Percentiles rank a stretch among this genome's conserved stretches.
Conservation (phyloP, 2,888 invertebrate species). For the Pammene aurita region DNA sequence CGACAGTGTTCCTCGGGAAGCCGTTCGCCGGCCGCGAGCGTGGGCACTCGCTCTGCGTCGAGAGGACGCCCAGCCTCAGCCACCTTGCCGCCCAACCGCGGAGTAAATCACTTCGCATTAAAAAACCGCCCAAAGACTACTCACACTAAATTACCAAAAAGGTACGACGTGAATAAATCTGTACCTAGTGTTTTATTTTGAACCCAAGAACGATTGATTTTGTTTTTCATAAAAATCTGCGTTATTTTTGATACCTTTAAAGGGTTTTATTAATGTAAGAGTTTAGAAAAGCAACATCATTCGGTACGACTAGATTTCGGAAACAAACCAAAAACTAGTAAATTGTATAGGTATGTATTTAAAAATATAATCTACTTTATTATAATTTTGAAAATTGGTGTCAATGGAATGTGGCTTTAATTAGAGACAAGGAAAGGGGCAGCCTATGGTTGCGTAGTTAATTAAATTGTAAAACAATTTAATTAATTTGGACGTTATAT, state of each 20-base stretch:
- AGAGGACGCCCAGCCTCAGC: slow-evolving; percentile 61
- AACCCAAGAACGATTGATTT: slow-evolving; percentile 7
- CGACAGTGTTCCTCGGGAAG: slow-evolving; percentile 51
- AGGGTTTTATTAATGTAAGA: slow-evolving; percentile 37
- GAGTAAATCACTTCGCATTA: slow-evolving; percentile 74
- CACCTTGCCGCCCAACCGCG: slow-evolving; percentile 63
- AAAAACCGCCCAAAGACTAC: slow-evolving; percentile 56
- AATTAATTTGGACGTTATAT: not conserved
- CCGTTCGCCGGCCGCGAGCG: slow-evolving; percentile 61
- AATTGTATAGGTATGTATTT: not conserved
- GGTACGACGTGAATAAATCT: not conserved
- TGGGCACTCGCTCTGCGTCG: slow-evolving; percentile 69
- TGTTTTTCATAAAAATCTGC: slow-evolving; percentile 39
- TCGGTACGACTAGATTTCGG: not conserved
- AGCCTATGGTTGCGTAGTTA: slow-evolving; percentile 2
- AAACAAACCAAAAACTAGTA: slow-evolving; percentile 11
- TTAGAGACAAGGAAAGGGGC: slow-evolving; percentile 21
- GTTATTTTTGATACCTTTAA: slow-evolving; percentile 59
- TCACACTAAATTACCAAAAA: slow-evolving; percentile 48
- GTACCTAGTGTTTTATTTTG: slow-evolving; percentile 8
- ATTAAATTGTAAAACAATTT: slow-evolving; percentile 19
- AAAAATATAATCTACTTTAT: not conserved
- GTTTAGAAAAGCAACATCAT: slow-evolving; percentile 15
- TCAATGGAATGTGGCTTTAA: slow-evolving; percentile 58
- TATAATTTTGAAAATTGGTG: slow-evolving; percentile 47